Evolutionary conservation across 2,888 invertebrate species (phyloP).

Genomic region (Sphinx pinastri): DNA sequence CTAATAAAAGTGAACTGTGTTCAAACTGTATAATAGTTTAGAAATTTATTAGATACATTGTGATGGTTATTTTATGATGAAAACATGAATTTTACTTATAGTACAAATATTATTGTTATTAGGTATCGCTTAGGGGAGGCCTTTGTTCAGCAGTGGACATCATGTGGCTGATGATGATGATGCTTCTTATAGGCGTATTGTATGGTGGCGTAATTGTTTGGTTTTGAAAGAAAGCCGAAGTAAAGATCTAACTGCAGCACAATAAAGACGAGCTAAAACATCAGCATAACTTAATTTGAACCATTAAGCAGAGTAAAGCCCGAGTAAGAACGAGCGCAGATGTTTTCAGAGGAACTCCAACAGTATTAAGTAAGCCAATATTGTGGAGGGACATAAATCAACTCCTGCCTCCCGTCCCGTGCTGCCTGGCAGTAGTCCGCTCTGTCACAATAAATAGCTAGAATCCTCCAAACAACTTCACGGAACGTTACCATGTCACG

Average conservation of each 20-base stretch:
- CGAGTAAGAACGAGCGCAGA: constrained; percentile 8
- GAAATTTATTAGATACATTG: too few relatives aligned
- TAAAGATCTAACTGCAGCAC: not conserved
- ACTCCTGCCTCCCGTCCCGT: not conserved
- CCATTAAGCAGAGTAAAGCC: constrained; percentile 10
- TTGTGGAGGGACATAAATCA: constrained; percentile 17
- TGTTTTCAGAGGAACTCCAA: constrained; percentile 4
- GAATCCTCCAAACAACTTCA: constrained; percentile 11
- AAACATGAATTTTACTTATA: too few relatives aligned
- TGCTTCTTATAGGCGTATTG: too few relatives aligned
- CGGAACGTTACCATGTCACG: not conserved
- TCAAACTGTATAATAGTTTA: too few relatives aligned
- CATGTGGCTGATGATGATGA: too few relatives aligned
- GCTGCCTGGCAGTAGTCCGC: not conserved
- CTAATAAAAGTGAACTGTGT: too few relatives aligned
- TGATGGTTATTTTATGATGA: too few relatives aligned
- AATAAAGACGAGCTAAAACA: not conserved
- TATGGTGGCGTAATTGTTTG: too few relatives aligned
- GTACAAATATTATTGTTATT: too few relatives aligned
- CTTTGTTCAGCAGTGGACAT: too few relatives aligned
- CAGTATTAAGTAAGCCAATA: constrained; percentile 21
- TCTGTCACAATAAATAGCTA: constrained; percentile 20
- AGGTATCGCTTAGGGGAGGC: too few relatives aligned
- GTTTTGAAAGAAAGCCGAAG: too few relatives aligned
- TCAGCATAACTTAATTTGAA: constrained; percentile 6